A percentile compares a stretch with the other conserved stretches of the same genome.
These are phyloP conservation scores for Cyanistes caeruleus DNA, from an alignment of 2,113 vertebrate species.

Conservation along the genomic window DNA sequence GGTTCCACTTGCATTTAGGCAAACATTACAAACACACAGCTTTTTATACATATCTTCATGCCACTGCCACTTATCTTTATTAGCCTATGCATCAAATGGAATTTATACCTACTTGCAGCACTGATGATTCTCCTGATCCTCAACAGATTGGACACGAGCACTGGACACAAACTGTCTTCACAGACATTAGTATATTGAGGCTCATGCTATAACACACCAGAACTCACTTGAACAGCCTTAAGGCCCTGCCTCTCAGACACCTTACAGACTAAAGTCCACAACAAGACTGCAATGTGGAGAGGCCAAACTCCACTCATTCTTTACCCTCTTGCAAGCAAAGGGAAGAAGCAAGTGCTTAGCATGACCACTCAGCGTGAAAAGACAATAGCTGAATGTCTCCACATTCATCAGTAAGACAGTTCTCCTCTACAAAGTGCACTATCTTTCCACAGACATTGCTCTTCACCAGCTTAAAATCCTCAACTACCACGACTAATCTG, in stretches of 20 bases:
- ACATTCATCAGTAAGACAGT: not conserved
- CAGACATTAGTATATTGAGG: not conserved
- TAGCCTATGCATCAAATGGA: not conserved
- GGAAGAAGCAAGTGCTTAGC: not conserved
- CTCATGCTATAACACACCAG: not conserved
- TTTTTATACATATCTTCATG: not conserved
- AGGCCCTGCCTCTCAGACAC: not conserved
- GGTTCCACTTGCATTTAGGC: not conserved
- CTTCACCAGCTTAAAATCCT: not conserved
- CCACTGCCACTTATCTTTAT: not conserved
- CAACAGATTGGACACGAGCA: not conserved
- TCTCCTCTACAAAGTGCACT: not conserved
- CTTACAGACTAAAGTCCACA: constrained; percentile 64
- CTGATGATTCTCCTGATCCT: not conserved
- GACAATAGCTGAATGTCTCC: not conserved
- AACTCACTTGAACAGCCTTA: not conserved
- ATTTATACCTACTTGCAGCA: not conserved
- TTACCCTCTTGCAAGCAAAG: not conserved
- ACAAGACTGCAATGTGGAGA: not conserved
- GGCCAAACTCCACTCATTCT: constrained; percentile 50
- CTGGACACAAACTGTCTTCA: not conserved
- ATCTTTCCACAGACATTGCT: not conserved
- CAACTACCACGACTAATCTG: not conserved
- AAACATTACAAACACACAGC: not conserved
- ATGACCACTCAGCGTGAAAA: not conserved